Conservation (phyloP, 2,113 vertebrate genomes). For the Sebastes fasciatus region DNA sequence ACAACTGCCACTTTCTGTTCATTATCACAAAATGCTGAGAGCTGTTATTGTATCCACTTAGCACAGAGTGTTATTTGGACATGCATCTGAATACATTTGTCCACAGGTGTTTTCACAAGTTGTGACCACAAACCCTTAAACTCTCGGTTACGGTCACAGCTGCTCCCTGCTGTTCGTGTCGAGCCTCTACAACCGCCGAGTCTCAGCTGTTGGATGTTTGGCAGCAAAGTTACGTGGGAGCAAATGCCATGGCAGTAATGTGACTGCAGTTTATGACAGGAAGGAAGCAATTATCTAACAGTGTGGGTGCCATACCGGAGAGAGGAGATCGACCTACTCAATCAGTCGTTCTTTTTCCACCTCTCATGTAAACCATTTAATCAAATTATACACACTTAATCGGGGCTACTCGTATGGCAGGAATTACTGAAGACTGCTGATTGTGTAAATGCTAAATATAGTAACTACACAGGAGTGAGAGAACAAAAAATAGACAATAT, state of each 20-base stretch:
- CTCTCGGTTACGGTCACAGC: conserved; percentile 1
- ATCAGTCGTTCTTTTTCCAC: conserved; percentile 31
- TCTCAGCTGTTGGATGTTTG: conserved; percentile 39
- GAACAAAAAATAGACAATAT: conserved; percentile 29
- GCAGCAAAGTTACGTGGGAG: conserved; percentile 30
- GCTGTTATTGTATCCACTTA: background rate
- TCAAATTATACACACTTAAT: conserved; percentile 36
- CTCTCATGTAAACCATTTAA: conserved; percentile 40
- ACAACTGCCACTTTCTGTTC: background rate
- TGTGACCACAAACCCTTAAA: background rate
- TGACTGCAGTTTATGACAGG: conserved; percentile 34
- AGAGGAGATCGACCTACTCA: conserved; percentile 29
- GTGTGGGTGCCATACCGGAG: conserved; percentile 11
- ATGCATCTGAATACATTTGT: background rate
- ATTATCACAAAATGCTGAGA: background rate
- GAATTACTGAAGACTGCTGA: conserved; percentile 10
- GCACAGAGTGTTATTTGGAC: background rate
- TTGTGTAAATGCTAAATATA: conserved; percentile 49
- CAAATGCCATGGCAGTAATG: conserved; percentile 32
- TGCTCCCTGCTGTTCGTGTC: conserved; percentile 31
- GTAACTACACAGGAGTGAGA: background rate
- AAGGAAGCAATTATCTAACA: conserved; percentile 43
- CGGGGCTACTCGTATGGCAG: conserved; percentile 16
- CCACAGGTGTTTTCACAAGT: conserved; percentile 34
- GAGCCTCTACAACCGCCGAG: background rate